phyloP scores from a whole-genome alignment of 1,140 invertebrate species.

The Diprion similis region DNA sequence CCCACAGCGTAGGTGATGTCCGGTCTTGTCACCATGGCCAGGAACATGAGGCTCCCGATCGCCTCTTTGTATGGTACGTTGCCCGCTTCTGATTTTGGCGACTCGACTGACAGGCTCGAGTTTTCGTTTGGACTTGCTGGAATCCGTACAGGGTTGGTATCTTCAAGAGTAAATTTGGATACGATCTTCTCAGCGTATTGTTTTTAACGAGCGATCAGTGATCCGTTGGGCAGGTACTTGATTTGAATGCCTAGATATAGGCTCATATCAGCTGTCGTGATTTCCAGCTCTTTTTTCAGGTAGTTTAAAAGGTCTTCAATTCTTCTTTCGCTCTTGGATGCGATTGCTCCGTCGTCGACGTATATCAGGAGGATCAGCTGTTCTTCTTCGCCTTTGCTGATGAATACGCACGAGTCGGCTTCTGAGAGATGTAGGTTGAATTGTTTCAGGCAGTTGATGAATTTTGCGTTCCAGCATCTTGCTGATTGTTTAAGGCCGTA shows the following conservation, averaged over 20 bases:
- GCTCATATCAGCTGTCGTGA: conserved; percentile 15
- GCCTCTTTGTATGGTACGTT: conserved; percentile 12
- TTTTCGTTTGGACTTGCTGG: conserved; percentile 22
- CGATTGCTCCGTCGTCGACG: conserved; percentile 31
- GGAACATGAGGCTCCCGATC: conserved; percentile 11
- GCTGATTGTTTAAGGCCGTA: conserved; percentile 29
- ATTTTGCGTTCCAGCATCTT: conserved; percentile 24
- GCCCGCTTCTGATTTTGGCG: conserved; percentile 3
- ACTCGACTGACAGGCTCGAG: not conserved
- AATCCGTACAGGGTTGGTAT: conserved; percentile 37
- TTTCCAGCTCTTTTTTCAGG: conserved; percentile 23
- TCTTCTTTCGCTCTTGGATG: conserved; percentile 12
- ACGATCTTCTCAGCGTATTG: conserved; percentile 33
- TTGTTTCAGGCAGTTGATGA: conserved; percentile 21
- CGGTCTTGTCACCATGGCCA: conserved; percentile 11
- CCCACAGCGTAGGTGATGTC: conserved; percentile 37
- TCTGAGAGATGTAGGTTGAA: conserved; percentile 28
- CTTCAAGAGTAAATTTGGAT: conserved; percentile 35
- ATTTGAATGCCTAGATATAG: conserved; percentile 36
- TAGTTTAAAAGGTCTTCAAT: conserved; percentile 17
- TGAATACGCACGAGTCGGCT: conserved; percentile 31
- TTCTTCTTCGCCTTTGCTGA: conserved; percentile 24
- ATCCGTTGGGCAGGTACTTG: conserved; percentile 40
- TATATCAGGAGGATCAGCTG: conserved; percentile 37
- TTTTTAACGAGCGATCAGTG: conserved; percentile 44